Evolutionary conservation across 2,888 invertebrate genomes (phyloP), one percentile per base, ranked within the genome.

Genomic region (Sarcophaga subvicina): DNA sequence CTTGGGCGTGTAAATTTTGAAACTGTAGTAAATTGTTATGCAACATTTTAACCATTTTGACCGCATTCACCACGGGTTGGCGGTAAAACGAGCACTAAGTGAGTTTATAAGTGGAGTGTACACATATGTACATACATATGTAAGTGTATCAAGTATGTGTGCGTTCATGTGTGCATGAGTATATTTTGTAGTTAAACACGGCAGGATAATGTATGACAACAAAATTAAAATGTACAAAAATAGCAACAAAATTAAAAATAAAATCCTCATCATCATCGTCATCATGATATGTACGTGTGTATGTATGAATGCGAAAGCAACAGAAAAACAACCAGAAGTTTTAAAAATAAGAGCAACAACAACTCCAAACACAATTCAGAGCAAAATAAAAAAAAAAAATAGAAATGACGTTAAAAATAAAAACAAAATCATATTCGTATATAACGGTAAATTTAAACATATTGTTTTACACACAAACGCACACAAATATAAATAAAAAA

Each of bases 41-140:
- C 87, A 87, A 85, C 88, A 88, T 91, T 92, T 90, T 90, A 90
- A 89, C 84, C 90, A 90, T 91, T 90, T 90, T 90, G 89, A 91
- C 91, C 92, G 89, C 91, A 91, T 88, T 88, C 90, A 82, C 89
- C 88, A 84, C 88, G 89, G 87, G 85, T 83, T 82, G 86, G 86
- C 85, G 88, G 82, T 83, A 71, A 54, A 82, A 79, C 79, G 86
- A 83, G 80, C 75, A 71, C 78, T 85, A 78, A 64, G 72, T 78
- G 73, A 82, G 59, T 85, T 78, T 12, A 73, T 75, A 47, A 60
- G n/a, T 49, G 45, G 27, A 20, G 47, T 37, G 49, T 62, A n/a
- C 8, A n/a, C 37, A 37, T 10, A 37, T 2, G 10, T 37, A 37
- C 37, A 37, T 37, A 37, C 10, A 2, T 37, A 49, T 89, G 86